A percentile compares a stretch with the other conserved stretches of the same genome.
phyloP scores from a whole-genome alignment of 2,113 vertebrate genomes.

The Rhagologus leucostigma region DNA sequence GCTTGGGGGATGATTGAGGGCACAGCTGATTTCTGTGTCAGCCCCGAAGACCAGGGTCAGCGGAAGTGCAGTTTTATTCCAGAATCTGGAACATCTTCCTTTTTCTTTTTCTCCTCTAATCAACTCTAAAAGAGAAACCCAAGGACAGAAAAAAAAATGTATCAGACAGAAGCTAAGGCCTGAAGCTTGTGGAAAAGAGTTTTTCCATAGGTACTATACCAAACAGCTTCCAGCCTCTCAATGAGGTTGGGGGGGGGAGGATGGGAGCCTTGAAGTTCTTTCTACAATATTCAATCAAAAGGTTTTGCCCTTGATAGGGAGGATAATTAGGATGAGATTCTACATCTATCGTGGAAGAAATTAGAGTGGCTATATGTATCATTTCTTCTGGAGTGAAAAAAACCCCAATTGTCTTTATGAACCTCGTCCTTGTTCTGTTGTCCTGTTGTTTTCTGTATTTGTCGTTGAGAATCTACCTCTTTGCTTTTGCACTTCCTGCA shows the following conservation, averaged over 20 bases:
- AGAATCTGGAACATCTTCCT: neutral
- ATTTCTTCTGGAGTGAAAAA: neutral
- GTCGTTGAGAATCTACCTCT: neutral
- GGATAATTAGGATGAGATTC: neutral
- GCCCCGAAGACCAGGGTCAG: neutral
- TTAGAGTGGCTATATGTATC: neutral
- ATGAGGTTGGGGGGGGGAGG: rapidly evolving
- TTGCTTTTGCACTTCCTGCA: neutral
- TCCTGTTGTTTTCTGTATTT: neutral
- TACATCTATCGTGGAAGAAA: neutral
- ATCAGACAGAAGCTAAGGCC: neutral
- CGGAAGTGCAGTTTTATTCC: neutral
- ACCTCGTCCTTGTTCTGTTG: neutral
- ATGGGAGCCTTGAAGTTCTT: neutral
- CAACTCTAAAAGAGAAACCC: neutral
- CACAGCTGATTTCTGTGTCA: neutral
- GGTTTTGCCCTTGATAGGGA: neutral
- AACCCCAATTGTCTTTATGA: rapidly evolving
- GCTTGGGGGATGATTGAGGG: neutral
- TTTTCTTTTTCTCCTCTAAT: neutral
- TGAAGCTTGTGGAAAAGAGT: neutral
- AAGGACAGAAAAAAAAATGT: neutral
- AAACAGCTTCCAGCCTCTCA: neutral
- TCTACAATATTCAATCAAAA: neutral
- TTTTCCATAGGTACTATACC: neutral